These are phyloP conservation scores for Euthynnus affinis DNA, from an alignment of 2,797 vertebrate genomes.

Conservation along the genomic window DNA sequence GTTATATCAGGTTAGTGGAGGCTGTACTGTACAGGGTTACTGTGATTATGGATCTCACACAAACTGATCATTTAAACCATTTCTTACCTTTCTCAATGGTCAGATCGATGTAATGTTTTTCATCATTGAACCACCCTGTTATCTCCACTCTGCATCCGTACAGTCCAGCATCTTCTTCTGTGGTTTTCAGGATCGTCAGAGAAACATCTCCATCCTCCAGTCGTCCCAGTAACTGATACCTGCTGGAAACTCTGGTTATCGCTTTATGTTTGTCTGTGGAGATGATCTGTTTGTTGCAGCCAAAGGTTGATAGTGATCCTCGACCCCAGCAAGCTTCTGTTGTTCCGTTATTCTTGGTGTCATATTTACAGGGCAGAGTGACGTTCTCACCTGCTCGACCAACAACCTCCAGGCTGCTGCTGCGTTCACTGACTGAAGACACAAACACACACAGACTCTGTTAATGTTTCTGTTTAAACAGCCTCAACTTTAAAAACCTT, in stretches of 20 bases:
- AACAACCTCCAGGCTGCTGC: fast-evolving
- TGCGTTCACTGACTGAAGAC: conserved; percentile 52
- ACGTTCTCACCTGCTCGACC: conserved; percentile 74
- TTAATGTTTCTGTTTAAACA: not conserved
- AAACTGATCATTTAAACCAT: not conserved
- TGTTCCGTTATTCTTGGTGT: fast-evolving
- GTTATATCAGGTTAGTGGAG: too few relatives aligned
- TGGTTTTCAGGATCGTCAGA: conserved; percentile 80
- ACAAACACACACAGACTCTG: not conserved
- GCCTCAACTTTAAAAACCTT: not conserved
- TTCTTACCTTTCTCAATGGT: conserved; percentile 77
- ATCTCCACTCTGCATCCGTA: conserved; percentile 89
- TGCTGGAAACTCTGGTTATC: conserved; percentile 39
- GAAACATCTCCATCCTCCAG: conserved; percentile 83
- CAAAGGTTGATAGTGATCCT: conserved; percentile 2
- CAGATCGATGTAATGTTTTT: conserved; percentile 53
- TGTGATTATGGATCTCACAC: too few relatives aligned
- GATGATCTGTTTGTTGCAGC: conserved; percentile 76
- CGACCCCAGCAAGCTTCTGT: conserved; percentile 86
- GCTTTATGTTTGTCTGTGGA: conserved; percentile 72
- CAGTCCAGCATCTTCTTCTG: conserved; percentile 77
- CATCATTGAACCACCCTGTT: conserved; percentile 83
- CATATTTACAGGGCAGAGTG: conserved; percentile 84
- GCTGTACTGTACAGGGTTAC: too few relatives aligned
- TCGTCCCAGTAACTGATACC: conserved; percentile 81